These are phyloP conservation scores for Noctua pronuba DNA, from an alignment of 2,888 invertebrate species.

Conservation along the genomic window DNA sequence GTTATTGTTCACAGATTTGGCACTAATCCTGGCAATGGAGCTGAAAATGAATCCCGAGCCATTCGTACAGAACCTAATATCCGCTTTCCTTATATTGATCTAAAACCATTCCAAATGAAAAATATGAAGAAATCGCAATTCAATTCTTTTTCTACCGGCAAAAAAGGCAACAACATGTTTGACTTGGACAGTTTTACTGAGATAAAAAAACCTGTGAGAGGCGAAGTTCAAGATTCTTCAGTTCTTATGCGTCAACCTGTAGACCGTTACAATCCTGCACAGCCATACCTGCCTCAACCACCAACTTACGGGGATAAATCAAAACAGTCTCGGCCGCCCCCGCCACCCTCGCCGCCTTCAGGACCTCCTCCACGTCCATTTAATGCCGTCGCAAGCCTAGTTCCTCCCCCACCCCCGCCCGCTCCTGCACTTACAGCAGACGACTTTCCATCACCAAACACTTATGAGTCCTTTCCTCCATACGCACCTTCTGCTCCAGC, in stretches of 20 bases:
- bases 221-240: conserved; percentile 84
- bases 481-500: conserved; percentile 74
- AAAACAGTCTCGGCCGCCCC: conserved; percentile 74
- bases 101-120: conserved; percentile 87
- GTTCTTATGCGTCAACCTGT: conserved; percentile 74
- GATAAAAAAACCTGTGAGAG: conserved; percentile 79
- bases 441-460: conserved; percentile 82
- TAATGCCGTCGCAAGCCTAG: conserved; percentile 59
- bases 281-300: conserved; percentile 83
- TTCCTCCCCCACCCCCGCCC: conserved; percentile 62
- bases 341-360: conserved; percentile 20
- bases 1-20: conserved; percentile 80
- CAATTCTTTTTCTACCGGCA: conserved; percentile 73
- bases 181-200: conserved; percentile 80
- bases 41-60: conserved; percentile 87
- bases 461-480: conserved; percentile 86
- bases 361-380: conserved; percentile 69
- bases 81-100: conserved; percentile 85
- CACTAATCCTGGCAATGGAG: conserved; percentile 83
- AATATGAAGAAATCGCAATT: conserved; percentile 73
- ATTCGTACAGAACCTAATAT: conserved; percentile 85
- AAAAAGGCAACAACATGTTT: conserved; percentile 81
- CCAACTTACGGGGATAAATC: conserved; percentile 79
- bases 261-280: conserved; percentile 89
- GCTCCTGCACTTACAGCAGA: conserved; percentile 71